A percentile compares a stretch with the other conserved stretches of the same genome.
Evolutionary conservation across 2,113 vertebrate species (phyloP).

Genomic region (Dinomys branickii): DNA sequence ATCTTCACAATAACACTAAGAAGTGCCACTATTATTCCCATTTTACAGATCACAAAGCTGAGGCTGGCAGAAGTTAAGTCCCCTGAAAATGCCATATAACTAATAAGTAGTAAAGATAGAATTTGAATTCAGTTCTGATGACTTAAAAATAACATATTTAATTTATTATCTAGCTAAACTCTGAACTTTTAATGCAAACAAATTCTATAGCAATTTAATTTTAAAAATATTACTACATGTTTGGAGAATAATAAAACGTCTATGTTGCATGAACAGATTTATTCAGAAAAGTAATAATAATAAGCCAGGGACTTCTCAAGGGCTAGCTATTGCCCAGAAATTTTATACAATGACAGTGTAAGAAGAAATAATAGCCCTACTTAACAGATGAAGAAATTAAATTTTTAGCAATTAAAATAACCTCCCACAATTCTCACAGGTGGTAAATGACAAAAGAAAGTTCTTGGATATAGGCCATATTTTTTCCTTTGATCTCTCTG

Average conservation of each 20-base stretch:
- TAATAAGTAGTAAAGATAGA: background rate
- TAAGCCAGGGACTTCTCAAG: background rate
- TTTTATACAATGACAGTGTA: background rate
- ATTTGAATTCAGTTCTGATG: background rate
- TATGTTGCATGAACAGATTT: background rate
- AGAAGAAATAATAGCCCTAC: background rate
- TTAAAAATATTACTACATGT: background rate
- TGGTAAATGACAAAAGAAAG: background rate
- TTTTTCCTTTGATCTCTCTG: background rate
- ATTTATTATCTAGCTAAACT: background rate
- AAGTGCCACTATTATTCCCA: background rate
- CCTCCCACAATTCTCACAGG: background rate
- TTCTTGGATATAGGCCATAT: background rate
- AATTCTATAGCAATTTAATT: constrained; percentile 33
- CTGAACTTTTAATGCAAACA: background rate
- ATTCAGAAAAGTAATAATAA: background rate
- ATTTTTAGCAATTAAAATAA: background rate
- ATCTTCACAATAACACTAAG: background rate
- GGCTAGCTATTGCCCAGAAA: background rate
- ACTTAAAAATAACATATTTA: constrained; percentile 37
- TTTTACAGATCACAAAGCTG: constrained; percentile 24
- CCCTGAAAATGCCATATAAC: background rate
- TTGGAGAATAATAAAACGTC: background rate
- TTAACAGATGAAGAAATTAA: constrained; percentile 4
- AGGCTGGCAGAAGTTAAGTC: background rate